Evolutionary conservation across 2,113 vertebrate species (phyloP).

Genomic region (Sula dactylatra): DNA sequence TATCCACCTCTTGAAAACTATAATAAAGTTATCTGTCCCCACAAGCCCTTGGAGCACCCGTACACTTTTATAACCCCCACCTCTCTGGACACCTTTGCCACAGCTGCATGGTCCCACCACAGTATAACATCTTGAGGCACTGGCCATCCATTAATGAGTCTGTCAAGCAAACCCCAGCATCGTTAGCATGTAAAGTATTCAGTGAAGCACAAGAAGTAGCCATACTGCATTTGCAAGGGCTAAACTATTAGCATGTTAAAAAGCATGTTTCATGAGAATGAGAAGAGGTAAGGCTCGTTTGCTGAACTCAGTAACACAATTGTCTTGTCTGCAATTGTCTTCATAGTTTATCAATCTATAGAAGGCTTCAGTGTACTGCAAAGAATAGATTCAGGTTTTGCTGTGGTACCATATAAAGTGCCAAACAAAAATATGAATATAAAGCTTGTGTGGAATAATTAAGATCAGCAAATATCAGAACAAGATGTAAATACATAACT

Average conservation of each 20-base stretch:
- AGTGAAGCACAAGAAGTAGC: background rate
- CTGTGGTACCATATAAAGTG: background rate
- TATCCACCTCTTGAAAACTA: background rate
- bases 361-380: background rate
- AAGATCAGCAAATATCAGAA: background rate
- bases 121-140: accelerated
- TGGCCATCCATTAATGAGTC: accelerated
- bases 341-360: background rate
- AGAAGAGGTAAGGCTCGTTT: background rate
- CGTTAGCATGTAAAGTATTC: no score
- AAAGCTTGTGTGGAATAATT: background rate
- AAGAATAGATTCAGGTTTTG: background rate
- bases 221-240: background rate
- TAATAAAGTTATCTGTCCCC: background rate
- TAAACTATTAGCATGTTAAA: background rate
- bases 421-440: background rate
- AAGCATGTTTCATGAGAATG: background rate
- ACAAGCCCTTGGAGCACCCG: background rate
- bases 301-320: background rate
- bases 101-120: background rate
- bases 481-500: background rate
- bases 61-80: background rate
- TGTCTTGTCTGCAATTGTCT: background rate
- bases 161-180: background rate
- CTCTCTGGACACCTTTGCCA: background rate